A percentile compares a stretch with the other conserved stretches of the same genome.
These are phyloP conservation scores for Lethenteron reissneri DNA, from an alignment of 2,113 vertebrate species.

Conservation along the genomic window DNA sequence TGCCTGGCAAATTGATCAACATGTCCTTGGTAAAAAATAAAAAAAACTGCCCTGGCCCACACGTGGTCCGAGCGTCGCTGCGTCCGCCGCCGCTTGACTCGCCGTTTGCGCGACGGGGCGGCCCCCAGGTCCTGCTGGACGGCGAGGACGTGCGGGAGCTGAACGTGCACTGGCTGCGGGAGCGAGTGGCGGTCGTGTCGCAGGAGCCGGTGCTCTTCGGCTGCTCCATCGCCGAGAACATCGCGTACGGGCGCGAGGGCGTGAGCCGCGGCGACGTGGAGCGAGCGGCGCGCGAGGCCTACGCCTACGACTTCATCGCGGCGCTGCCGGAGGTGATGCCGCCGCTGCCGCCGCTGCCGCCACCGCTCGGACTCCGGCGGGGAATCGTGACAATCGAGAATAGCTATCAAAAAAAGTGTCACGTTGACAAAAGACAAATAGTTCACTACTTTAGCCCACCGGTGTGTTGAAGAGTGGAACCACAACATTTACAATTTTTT, in stretches of 20 bases:
- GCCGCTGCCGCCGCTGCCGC: too few species aligned
- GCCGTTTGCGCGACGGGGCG: too few species aligned
- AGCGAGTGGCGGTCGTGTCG: conserved; percentile 27
- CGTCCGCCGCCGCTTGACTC: too few species aligned
- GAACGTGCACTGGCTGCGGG: conserved; percentile 27
- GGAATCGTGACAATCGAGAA: too few species aligned
- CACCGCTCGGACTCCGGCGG: too few species aligned
- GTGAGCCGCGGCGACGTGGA: conserved; percentile 25
- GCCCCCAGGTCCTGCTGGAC: conserved; percentile 21
- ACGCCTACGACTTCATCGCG: conserved; percentile 29
- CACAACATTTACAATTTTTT: background rate
- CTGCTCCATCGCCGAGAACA: conserved; percentile 27
- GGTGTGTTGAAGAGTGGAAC: background rate
- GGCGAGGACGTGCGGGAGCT: conserved; percentile 20
- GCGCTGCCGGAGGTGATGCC: conserved; percentile 22
- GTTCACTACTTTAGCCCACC: background rate
- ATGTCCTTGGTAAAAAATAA: too few species aligned
- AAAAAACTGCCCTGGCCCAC: too few species aligned
- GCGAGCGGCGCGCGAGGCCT: conserved; percentile 25
- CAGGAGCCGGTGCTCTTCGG: conserved; percentile 28
- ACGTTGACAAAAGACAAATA: too few species aligned
- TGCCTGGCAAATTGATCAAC: too few species aligned
- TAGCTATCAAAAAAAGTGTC: too few species aligned
- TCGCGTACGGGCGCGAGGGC: conserved; percentile 19
- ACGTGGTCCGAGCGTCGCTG: too few species aligned